A percentile compares a stretch with the other conserved stretches of the same genome.
Evolutionary conservation across 2,797 vertebrate genomes (phyloP).

Genomic region (Sus cebifrons): DNA sequence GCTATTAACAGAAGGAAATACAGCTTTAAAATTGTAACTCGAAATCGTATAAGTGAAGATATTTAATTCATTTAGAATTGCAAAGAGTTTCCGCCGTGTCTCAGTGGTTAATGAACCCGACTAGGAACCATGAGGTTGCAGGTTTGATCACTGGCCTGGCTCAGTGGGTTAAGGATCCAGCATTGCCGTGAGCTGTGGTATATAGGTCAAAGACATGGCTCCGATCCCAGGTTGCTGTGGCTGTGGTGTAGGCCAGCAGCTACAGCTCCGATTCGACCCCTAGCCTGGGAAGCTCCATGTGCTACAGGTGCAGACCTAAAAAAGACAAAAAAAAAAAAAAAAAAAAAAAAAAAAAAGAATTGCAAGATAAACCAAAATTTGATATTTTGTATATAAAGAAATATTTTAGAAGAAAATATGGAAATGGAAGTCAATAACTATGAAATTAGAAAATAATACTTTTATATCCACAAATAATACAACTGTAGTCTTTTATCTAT

Average conservation of each 20-base stretch:
- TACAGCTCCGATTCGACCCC: too few species aligned
- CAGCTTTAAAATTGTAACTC: not conserved
- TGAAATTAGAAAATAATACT: constrained; percentile 64
- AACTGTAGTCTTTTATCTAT: constrained; percentile 19
- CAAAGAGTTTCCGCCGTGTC: not conserved
- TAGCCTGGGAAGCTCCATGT: too few species aligned
- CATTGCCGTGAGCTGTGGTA: too few species aligned
- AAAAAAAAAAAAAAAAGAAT: not conserved
- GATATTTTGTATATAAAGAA: constrained; percentile 42
- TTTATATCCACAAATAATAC: not conserved
- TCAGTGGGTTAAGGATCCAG: too few species aligned
- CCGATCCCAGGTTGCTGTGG: too few species aligned
- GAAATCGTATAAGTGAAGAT: constrained; percentile 21
- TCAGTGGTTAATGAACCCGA: too few species aligned
- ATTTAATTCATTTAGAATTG: constrained; percentile 69
- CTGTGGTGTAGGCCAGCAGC: too few species aligned
- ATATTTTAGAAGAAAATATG: constrained; percentile 28
- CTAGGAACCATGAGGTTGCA: too few species aligned
- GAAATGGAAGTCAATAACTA: not conserved
- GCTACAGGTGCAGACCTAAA: too few species aligned
- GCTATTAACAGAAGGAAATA: constrained; percentile 59
- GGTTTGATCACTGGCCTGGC: too few species aligned
- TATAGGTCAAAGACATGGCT: too few species aligned
- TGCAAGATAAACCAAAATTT: constrained; percentile 45
- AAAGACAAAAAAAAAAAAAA: too few species aligned